These are phyloP conservation scores for Habrosyne pyritoides DNA, from an alignment of 2,888 invertebrate genomes.

Conservation along the genomic window DNA sequence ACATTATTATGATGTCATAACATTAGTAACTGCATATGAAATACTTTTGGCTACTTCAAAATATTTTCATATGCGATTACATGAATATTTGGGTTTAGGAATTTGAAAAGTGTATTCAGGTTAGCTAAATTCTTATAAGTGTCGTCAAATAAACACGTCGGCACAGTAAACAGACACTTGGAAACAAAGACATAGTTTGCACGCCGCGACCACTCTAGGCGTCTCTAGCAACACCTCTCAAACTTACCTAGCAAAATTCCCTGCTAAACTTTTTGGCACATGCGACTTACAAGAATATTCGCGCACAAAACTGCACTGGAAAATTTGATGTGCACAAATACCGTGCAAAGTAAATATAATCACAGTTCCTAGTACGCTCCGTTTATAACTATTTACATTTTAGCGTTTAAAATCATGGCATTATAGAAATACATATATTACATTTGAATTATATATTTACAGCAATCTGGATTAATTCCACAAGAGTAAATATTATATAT, in stretches of 20 bases:
- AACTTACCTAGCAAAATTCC: conserved; percentile 54
- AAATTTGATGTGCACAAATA: conserved; percentile 16
- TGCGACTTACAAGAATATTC: conserved; percentile 35
- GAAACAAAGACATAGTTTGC: conserved; percentile 63
- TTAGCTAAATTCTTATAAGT: conserved; percentile 38
- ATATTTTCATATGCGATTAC: not conserved
- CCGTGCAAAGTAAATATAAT: not conserved
- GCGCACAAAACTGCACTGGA: conserved; percentile 19
- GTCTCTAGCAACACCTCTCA: conserved; percentile 54
- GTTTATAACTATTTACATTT: too few relatives aligned
- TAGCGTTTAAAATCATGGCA: not conserved
- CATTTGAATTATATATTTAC: too few relatives aligned
- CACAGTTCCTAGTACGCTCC: not conserved
- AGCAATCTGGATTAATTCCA: too few relatives aligned
- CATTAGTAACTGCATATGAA: too few relatives aligned
- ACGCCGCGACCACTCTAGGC: conserved; percentile 56
- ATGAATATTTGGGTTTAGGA: conserved; percentile 17
- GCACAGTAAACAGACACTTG: conserved; percentile 44
- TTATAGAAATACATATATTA: too few relatives aligned
- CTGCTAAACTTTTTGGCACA: conserved; percentile 46
- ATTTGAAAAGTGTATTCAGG: conserved; percentile 17
- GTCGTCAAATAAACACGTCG: conserved; percentile 52
- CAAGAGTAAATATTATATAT: too few relatives aligned
- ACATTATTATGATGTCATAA: too few relatives aligned
- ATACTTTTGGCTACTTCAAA: too few relatives aligned